phyloP scores from a whole-genome alignment of 2,888 invertebrate species.

The Machimus atricapillus region DNA sequence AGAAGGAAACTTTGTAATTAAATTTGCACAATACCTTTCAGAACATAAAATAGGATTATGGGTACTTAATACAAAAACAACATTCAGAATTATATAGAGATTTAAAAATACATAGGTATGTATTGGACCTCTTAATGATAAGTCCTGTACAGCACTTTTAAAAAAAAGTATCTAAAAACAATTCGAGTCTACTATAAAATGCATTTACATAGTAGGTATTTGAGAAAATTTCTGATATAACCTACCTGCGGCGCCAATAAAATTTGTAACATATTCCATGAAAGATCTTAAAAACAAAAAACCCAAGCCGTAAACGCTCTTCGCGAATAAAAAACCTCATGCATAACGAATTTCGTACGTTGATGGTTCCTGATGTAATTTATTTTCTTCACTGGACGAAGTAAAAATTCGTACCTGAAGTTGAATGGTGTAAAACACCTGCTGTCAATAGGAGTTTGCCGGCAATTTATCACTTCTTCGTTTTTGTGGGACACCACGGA shows the following conservation, averaged over 20 bases:
- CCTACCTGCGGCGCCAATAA: background rate
- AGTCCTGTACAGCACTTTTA: too few species aligned
- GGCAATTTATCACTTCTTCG: slow-evolving; percentile 10
- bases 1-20: too few species aligned
- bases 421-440: slow-evolving; percentile 18
- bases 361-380: background rate
- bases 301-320: background rate
- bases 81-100: too few species aligned
- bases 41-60: too few species aligned
- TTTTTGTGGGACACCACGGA: background rate
- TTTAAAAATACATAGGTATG: too few species aligned
- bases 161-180: too few species aligned
- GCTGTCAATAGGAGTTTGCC: slow-evolving; percentile 4
- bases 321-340: background rate
- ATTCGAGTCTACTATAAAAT: too few species aligned
- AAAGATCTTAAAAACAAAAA: background rate
- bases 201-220: background rate
- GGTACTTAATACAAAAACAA: too few species aligned
- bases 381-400: background rate
- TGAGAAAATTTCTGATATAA: background rate
- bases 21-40: too few species aligned
- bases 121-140: too few species aligned
- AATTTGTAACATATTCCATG: background rate
- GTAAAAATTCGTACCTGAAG: background rate
- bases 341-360: background rate